Evolutionary conservation across 2,113 vertebrate genomes (phyloP), one percentile per base, ranked within the genome.

Genomic region (Ciconia maguari): DNA sequence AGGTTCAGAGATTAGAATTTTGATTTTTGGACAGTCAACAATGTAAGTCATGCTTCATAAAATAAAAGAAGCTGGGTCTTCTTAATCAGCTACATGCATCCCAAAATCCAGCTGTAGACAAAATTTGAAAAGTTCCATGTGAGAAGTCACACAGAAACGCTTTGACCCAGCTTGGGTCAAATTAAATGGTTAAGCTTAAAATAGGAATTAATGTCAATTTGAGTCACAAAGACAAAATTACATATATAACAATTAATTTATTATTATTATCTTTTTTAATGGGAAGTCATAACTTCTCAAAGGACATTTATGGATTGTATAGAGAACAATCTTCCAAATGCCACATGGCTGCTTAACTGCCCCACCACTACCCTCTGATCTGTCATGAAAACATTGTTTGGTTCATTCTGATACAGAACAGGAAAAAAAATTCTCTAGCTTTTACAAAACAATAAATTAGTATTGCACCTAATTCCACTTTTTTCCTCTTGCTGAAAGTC

Each of bases 331-430:
- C 25, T 92, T 83, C 26, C 24, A 77, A 83, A 69, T 7, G 1
- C 3, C 32, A 19, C 34, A 18, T 83, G 8, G 6, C 17, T 49
- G 6, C 9, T 83, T 46, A 74, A 72, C 2, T 87, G 13, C 5
- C 5, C 13, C 4, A 11, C 24, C 2, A 0, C 8, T 8, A 4
- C 6, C 2, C 3, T 26, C 25, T 10, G 51, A 5, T 26, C 6
- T 49, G 11, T 27, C n/a, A 60, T 32, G 15, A 66, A 89, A 87
- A 76, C 3, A 5, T 68, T 54, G 6, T 13, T 84, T n/a, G 3
- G 5, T 91, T 95, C 95, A 58, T 80, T 83, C 13, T 93, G 19
- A 52, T 48, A 84, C 20, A 7, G 20, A 94, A 87, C 3, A 52
- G 9, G 9, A 11, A 5, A 54, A 70, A 78, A 32, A 27, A 6